A percentile compares a stretch with the other conserved stretches of the same genome.
These are phyloP conservation scores for Dromococcyx pavoninus DNA, from an alignment of 2,797 vertebrate species.

Conservation along the genomic window DNA sequence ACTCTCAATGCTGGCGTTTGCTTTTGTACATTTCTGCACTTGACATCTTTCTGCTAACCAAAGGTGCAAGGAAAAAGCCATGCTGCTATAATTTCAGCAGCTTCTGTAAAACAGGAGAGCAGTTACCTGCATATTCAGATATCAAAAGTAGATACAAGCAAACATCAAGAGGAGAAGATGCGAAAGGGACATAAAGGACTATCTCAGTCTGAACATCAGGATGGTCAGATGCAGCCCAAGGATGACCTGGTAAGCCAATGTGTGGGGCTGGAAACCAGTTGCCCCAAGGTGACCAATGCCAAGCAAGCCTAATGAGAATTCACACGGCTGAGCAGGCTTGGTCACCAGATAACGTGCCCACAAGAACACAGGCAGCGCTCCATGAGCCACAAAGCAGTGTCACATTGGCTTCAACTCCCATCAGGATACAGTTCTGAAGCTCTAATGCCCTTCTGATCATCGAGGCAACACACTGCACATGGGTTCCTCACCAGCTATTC, in stretches of 20 bases:
- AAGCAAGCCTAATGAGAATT: neutral
- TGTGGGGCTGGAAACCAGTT: neutral
- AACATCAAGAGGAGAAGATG: neutral
- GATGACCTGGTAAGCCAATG: rapidly evolving
- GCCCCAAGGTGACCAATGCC: neutral
- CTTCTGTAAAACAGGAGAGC: neutral
- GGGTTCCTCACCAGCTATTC: neutral
- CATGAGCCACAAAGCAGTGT: rapidly evolving
- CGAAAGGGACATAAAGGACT: neutral
- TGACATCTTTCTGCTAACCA: neutral
- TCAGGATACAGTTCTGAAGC: neutral
- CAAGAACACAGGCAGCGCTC: neutral
- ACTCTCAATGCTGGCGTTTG: rapidly evolving
- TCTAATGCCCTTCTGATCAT: neutral
- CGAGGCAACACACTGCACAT: rapidly evolving
- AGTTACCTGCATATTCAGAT: neutral
- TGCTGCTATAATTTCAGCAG: neutral
- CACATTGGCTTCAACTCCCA: rapidly evolving
- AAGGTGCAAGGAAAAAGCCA: neutral
- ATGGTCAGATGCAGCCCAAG: neutral
- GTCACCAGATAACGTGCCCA: neutral
- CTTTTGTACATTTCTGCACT: neutral
- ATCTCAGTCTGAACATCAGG: neutral
- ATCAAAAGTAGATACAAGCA: neutral
- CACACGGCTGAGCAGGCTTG: neutral